Base-by-base conservation (phyloP, 2,888 invertebrate genomes). In the Cataglyphis albicans region DNA sequence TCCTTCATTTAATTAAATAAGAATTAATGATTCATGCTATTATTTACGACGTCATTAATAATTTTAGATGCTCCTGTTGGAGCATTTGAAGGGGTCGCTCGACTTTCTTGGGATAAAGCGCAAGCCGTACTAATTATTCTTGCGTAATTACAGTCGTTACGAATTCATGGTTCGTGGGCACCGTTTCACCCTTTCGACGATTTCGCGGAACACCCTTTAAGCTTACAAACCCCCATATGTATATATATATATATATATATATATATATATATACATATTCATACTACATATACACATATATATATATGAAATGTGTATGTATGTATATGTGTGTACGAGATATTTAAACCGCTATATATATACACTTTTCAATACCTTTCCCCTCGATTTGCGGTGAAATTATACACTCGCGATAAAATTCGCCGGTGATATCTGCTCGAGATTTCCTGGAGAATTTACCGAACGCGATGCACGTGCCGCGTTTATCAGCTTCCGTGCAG, bases 401-500 rank as follows among this genome's bases (percentile, higher is more conserved):
- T 67, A 68, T 32, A 18, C 68, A 32, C 52, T 4, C n/a, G 32
- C 52, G 52, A 68, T 80, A 70, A 72, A 80, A 72, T 35, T 72
- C 25, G 59, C 21, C 25, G n/a, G 6, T 52, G 38, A 29, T 78
- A 78, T 75, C 61, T 29, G 52, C 6, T 2, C 78, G 63, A 73
- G 81, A 83, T 83, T 72, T 64, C 55, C 64, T 67, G 38, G 41
- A 74, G 83, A 83, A 81, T 83, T 81, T 80, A 67, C 64, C 72
- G 32, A 57, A 52, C 29, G 52, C 68, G 70, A 59, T 41, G 65
- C 72, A 65, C 81, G 44, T 67, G 82, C 57, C 72, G 64, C 21
- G 15, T 83, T 86, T 84, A 84, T 84, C 84, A 72, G 82, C 81
- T 84, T 70, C 80, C 80, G 81, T 82, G 65, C 81, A 32, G 32